phyloP scores from a whole-genome alignment of 2,797 vertebrate species.

The Amblyraja radiata region DNA sequence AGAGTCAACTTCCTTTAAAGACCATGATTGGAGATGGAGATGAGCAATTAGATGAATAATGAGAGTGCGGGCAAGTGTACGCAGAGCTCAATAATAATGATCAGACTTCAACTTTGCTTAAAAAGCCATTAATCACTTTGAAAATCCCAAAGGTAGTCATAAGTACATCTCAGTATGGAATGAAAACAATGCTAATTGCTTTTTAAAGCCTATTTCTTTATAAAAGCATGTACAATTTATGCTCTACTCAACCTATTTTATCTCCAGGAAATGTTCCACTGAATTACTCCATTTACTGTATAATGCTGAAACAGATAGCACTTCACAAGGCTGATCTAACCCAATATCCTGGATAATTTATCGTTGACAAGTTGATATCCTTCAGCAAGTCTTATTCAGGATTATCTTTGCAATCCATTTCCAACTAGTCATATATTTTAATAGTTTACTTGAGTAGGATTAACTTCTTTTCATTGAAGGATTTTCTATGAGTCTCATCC shows the following conservation, averaged over 20 bases:
- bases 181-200: neutral
- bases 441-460: neutral
- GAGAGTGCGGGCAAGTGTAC: neutral
- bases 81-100: constrained; percentile 17
- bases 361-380: neutral
- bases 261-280: neutral
- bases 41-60: constrained; percentile 23
- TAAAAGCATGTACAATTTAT: neutral
- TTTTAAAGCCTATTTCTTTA: neutral
- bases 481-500: neutral
- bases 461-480: neutral
- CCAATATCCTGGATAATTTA: neutral
- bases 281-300: neutral
- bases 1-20: neutral
- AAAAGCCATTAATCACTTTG: constrained; percentile 23
- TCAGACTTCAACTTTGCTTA: constrained; percentile 14
- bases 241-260: neutral
- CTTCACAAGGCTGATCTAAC: neutral
- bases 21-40: neutral
- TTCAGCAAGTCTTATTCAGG: neutral
- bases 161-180: neutral
- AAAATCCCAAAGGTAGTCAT: neutral
- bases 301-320: neutral
- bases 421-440: neutral
- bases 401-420: neutral